A percentile compares a stretch with the other conserved stretches of the same genome.
Conservation (phyloP, 2,797 vertebrate genomes). For the Eulemur albifrons region DNA sequence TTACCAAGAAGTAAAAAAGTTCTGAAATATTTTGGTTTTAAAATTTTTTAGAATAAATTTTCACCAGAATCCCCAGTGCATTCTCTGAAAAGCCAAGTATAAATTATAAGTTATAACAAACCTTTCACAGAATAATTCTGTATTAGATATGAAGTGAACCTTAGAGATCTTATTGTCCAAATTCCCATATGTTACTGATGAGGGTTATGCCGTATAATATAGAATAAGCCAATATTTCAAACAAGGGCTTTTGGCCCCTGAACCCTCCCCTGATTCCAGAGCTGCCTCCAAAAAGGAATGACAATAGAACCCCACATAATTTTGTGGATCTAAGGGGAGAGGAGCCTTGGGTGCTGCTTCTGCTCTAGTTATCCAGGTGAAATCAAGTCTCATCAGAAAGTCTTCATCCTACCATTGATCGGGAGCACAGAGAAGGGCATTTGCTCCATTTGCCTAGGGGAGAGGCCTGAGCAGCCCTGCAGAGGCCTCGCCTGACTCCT, state of each 20-base stretch:
- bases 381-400: not conserved
- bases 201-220: not conserved
- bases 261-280: not conserved
- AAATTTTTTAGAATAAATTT: not conserved
- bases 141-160: not conserved
- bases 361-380: not conserved
- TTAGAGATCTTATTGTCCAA: not conserved
- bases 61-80: not conserved
- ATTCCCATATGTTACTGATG: not conserved
- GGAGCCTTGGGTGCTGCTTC: not conserved
- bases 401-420: not conserved
- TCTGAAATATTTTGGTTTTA: not conserved
- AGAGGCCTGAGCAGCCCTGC: not conserved
- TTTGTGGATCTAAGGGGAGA: not conserved
- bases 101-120: not conserved
- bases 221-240: conserved; percentile 16
- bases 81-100: not conserved
- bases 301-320: not conserved
- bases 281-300: not conserved
- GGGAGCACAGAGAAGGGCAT: not conserved
- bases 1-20: not conserved
- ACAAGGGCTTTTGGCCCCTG: not conserved
- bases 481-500: not conserved
- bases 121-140: conserved; percentile 17
- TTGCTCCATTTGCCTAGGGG: too few species aligned